These are phyloP conservation scores for Mellivora capensis DNA, from an alignment of 2,113 vertebrate species.

Conservation along the genomic window DNA sequence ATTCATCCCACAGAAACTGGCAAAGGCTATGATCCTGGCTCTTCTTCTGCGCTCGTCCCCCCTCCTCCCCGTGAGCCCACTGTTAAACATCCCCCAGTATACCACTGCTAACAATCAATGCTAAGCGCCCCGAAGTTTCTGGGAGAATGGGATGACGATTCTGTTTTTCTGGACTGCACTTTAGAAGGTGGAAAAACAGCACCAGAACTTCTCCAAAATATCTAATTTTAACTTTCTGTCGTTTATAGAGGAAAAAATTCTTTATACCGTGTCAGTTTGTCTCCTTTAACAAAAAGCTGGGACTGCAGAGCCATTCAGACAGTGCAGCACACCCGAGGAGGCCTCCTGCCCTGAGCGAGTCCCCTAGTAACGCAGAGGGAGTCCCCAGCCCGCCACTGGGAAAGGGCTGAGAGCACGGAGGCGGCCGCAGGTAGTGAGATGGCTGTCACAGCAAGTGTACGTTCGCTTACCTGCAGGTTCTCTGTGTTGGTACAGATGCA, in stretches of 20 bases:
- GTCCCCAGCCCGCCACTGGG: background rate
- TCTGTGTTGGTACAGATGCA: constrained; percentile 69
- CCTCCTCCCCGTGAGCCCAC: fast-evolving
- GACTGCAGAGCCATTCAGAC: background rate
- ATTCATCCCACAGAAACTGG: background rate
- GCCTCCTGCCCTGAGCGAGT: background rate
- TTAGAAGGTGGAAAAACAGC: background rate
- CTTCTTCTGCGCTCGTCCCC: background rate
- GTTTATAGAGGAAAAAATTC: background rate
- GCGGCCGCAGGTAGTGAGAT: background rate
- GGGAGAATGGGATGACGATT: background rate
- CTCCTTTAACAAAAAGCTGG: background rate
- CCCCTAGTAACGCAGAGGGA: background rate
- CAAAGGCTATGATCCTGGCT: background rate
- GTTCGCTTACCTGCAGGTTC: constrained; percentile 54
- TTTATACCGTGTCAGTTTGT: background rate
- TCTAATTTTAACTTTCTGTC: background rate
- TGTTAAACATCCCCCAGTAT: background rate
- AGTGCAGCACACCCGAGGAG: constrained; percentile 62
- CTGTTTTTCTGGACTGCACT: background rate
- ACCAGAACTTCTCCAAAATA: background rate
- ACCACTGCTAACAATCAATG: background rate
- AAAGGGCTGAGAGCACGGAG: background rate
- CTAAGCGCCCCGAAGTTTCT: background rate
- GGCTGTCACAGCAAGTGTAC: background rate